phyloP scores from a whole-genome alignment of 2,113 vertebrate species.

The Polypterus senegalus region DNA sequence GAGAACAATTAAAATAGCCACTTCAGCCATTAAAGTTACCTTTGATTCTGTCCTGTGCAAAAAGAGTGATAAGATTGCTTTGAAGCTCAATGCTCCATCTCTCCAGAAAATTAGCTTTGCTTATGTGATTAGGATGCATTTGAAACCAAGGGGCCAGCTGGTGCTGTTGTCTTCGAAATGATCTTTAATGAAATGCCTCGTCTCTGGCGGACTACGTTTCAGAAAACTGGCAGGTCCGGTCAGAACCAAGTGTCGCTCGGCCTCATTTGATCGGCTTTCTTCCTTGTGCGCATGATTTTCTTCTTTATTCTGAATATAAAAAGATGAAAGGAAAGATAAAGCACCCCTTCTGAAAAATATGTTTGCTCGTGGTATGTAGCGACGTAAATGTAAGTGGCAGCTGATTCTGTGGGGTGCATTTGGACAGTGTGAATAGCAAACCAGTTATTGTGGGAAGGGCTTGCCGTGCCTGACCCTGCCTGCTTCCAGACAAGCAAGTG shows the following conservation, averaged over 20 bases:
- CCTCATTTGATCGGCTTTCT: neutral
- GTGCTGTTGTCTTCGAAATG: conserved; percentile 11
- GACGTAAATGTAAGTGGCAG: conserved; percentile 34
- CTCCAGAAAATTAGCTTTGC: conserved; percentile 12
- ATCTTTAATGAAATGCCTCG: neutral
- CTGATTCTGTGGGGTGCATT: conserved; percentile 18
- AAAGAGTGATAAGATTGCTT: conserved; percentile 1
- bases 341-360: conserved; percentile 25
- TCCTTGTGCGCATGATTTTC: neutral
- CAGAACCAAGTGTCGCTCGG: neutral
- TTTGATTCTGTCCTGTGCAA: neutral
- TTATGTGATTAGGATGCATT: conserved; percentile 18
- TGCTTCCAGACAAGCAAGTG: conserved; percentile 44
- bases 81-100: neutral
- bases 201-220: neutral
- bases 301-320: neutral
- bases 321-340: conserved; percentile 18
- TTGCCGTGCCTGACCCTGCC: conserved; percentile 46
- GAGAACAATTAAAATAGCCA: neutral
- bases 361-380: conserved; percentile 25
- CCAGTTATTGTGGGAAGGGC: conserved; percentile 50
- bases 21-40: neutral
- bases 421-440: conserved; percentile 39
- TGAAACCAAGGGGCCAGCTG: conserved; percentile 26
- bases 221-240: neutral